phyloP scores from a whole-genome alignment of 2,888 invertebrate genomes.

The Drosophila pegasa region DNA sequence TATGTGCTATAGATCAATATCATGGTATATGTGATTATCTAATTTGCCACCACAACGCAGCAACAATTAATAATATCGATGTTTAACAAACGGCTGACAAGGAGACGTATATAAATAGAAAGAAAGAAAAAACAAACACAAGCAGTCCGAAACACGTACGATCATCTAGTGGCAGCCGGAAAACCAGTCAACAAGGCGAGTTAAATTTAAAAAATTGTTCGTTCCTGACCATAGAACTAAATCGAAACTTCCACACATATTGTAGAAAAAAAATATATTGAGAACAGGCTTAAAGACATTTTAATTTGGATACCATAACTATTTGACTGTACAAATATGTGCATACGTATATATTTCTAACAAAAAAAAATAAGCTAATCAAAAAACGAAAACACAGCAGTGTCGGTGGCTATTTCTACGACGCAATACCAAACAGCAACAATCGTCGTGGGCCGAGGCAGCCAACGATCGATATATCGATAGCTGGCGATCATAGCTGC shows the following conservation, averaged over 20 bases:
- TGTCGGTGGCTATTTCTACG: constrained; percentile 43
- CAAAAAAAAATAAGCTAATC: constrained; percentile 1
- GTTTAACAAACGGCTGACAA: constrained; percentile 32
- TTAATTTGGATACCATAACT: constrained; percentile 17
- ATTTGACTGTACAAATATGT: constrained; percentile 23
- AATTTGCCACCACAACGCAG: constrained; percentile 34
- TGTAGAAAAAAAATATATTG: constrained; percentile 18
- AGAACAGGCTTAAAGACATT: constrained; percentile 14
- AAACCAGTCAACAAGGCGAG: constrained; percentile 44
- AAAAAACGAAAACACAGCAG: constrained; percentile 10
- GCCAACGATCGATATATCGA: constrained; percentile 40
- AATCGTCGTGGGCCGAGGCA: constrained; percentile 12
- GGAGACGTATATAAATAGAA: constrained; percentile 14
- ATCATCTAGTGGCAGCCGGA: constrained; percentile 34
- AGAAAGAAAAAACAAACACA: background rate
- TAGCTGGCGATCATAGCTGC: constrained; percentile 31
- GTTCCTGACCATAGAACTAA: constrained; percentile 31
- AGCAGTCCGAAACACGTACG: background rate
- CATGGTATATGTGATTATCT: constrained; percentile 45
- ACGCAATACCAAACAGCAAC: constrained; percentile 46
- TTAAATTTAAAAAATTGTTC: constrained; percentile 36
- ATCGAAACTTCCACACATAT: constrained; percentile 32
- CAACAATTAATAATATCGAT: constrained; percentile 40
- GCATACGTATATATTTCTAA: constrained; percentile 29
- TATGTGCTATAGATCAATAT: background rate